These are phyloP conservation scores for Actenoides lindsayi DNA, from an alignment of 2,113 vertebrate genomes.

Conservation along the genomic window DNA sequence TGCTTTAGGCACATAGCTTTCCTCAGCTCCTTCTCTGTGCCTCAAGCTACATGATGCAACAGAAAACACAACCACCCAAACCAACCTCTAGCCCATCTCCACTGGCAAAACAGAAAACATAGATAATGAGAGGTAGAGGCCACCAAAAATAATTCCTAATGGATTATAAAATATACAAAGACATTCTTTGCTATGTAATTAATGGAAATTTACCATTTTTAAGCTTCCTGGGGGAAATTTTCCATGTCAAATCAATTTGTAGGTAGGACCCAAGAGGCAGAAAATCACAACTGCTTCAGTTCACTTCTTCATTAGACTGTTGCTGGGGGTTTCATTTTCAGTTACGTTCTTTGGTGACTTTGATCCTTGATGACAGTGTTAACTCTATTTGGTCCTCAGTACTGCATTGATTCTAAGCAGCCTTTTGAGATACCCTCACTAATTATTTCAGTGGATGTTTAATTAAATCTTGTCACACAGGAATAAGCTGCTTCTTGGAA, in stretches of 20 bases:
- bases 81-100: not conserved
- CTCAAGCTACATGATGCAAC: not conserved
- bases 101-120: not conserved
- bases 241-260: conserved; percentile 82
- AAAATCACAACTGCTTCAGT: conserved; percentile 63
- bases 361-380: conserved; percentile 83
- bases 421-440: conserved; percentile 77
- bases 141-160: conserved; percentile 43
- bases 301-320: conserved; percentile 57
- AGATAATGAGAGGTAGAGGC: not conserved
- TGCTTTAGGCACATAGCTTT: not conserved
- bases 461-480: conserved; percentile 83
- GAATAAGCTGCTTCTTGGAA: conserved; percentile 69
- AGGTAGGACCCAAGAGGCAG: conserved; percentile 71
- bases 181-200: conserved; percentile 78
- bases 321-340: conserved; percentile 73
- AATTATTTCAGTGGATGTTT: conserved; percentile 84
- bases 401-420: conserved; percentile 72
- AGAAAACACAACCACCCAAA: not conserved
- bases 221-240: conserved; percentile 77
- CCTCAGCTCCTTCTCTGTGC: not conserved
- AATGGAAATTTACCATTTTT: conserved; percentile 82
- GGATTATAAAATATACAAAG: conserved; percentile 73
- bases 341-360: conserved; percentile 73
- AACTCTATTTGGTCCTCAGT: conserved; percentile 79